Evolutionary conservation across 1,140 invertebrate genomes (phyloP), one percentile per base, ranked within the genome.

Genomic region (Drosophila sucinea): DNA sequence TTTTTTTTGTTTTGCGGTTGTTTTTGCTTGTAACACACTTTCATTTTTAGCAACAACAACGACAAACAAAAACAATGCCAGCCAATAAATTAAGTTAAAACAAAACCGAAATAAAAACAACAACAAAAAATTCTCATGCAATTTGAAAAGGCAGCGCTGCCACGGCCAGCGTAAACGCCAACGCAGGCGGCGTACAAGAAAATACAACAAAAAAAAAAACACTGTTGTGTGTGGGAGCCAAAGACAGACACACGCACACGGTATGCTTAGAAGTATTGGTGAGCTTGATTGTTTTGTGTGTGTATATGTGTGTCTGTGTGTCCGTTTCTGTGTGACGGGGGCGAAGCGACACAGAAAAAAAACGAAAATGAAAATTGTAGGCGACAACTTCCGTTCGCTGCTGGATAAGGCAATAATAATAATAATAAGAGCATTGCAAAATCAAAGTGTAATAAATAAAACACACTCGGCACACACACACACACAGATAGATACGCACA

Each of bases 341-440:
- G 71, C 60, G 67, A 65, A 73, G 82, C 74, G 70, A 70, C 78
- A 77, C 73, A 77, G 65, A 79, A 78, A 86, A 63, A 73, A 81
- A 67, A 78, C 80, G 60, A 70, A 81, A 86, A 87, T 69, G 60
- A 86, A 85, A 83, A 89, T 87, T 89, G 83, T 86, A 86, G 83
- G 83, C 83, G 83, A 87, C 79, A 67, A 87, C 79, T 87, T 86
- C 83, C 83, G 83, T 71, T 83, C 78, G 77, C 62, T 81, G 82
- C 41, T 81, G 82, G 83, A 86, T 86, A 86, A 86, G 79, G 79
- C 65, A 81, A 69, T 63, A 81, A 70, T 77, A 85, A 86, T 69
- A 38, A 70, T 77, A 85, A 86, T 70, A 87, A 65, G 55, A 81
- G 60, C 71, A 68, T 86, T 86, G 83, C 76, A 86, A 87, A 86